Evolutionary conservation across 2,888 invertebrate genomes (phyloP), one percentile per base, ranked within the genome.

Genomic region (Drosophila anomalata): DNA sequence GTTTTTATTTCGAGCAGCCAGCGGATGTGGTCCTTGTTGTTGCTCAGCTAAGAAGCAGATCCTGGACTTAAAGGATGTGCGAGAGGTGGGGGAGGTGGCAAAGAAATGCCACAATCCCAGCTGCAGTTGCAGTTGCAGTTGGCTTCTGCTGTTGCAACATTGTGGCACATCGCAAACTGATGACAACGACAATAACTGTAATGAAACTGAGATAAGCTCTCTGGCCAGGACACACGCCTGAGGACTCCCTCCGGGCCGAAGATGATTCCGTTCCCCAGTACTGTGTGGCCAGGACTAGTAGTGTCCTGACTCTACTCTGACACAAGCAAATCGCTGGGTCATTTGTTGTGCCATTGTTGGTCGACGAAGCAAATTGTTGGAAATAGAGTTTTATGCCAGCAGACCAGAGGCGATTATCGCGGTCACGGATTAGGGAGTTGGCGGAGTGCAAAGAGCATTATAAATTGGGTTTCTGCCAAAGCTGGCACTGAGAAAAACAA

Each of bases 121-220:
- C 55, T 7, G 58, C 78, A 56, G 61, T 61, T 77, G 75, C 62
- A 57, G 69, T 24, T 58, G 51, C 46, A 68, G 68, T 47, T 39
- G 67, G 36, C 67, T 66, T 65, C 46, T 67, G 65, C 20, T 20
- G 14, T 42, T 65, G 65, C 65, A 79, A 86, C 87, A 86, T 83
- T 80, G 80, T 80, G 84, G 79, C 78, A 87, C 80, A 87, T 79
- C 72, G 70, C 76, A 67, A 75, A 80, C 88, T 86, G 82, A 88
- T 86, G 82, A 83, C 82, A 83, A 88, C 84, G 88, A 83, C 88
- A 86, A 83, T 83, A 83, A 83, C 80, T 86, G 87, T 83, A 83
- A 83, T 83, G 88, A 83, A 88, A 83, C 88, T 80, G 73, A 79
- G 82, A 83, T 88, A 83, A 83, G 82, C 88, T 78, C 73, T 55